Percentiles rank a stretch among this genome's conserved stretches.
These are phyloP conservation scores for Sebastolobus altivelis DNA, from an alignment of 2,797 vertebrate species.

Conservation along the genomic window DNA sequence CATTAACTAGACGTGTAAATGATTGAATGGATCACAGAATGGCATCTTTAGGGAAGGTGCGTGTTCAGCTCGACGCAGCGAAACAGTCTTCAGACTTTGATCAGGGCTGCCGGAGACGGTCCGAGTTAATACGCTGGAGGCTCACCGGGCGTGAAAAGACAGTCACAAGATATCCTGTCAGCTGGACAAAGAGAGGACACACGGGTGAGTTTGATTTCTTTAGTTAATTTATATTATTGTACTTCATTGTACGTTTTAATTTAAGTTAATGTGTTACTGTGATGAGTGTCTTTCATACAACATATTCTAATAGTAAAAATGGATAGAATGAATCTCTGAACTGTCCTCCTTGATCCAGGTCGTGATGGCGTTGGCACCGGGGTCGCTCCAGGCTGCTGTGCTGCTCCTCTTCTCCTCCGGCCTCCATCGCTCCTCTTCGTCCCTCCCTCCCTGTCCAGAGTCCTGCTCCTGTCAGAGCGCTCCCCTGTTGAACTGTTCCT, in stretches of 20 bases:
- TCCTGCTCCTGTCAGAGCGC: slow-evolving; percentile 76
- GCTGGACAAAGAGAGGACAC: slow-evolving; percentile 2
- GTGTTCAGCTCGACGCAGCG: slow-evolving; percentile 48
- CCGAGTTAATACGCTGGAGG: slow-evolving; percentile 5
- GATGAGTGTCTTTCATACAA: not conserved
- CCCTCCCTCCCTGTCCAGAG: slow-evolving; percentile 64
- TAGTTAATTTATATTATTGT: slow-evolving; percentile 4
- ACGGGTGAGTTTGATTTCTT: slow-evolving; percentile 55
- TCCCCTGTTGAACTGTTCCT: slow-evolving; percentile 85
- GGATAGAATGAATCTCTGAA: not conserved
- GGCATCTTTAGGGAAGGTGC: slow-evolving; percentile 44
- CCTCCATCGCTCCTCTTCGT: slow-evolving; percentile 43
- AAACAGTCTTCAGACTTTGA: slow-evolving; percentile 83
- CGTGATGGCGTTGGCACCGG: slow-evolving; percentile 69
- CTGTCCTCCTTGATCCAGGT: not conserved
- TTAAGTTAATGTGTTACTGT: not conserved
- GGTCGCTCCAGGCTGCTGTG: slow-evolving; percentile 38
- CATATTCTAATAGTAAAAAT: not conserved
- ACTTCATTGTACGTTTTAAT: not conserved
- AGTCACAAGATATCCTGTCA: slow-evolving; percentile 53
- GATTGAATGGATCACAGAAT: slow-evolving; percentile 70
- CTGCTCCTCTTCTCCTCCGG: slow-evolving; percentile 66
- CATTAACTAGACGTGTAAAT: slow-evolving; percentile 85
- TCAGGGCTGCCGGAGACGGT: slow-evolving; percentile 57
- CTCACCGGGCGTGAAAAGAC: not conserved